Base-by-base conservation (phyloP, 1,140 invertebrate species). In the Caenorhabditis inopinata region DNA sequence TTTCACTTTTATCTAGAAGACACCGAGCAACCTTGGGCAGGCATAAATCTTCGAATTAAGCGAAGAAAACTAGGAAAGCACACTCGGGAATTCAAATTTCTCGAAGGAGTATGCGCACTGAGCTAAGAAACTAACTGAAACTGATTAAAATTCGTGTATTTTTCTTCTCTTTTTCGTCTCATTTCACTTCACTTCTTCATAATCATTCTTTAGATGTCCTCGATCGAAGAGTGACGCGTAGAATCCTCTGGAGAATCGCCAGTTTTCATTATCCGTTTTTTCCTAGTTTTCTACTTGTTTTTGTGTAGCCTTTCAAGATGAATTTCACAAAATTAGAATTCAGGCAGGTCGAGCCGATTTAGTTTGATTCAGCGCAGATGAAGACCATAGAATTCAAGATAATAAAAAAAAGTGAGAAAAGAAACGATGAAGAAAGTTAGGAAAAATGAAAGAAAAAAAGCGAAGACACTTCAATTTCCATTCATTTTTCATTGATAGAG, bases 401-500 rank as follows among this genome's bases (percentile, higher is more conserved):
- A 42, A 7, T 7, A 42, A 42, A 42, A 42, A 42, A n/a, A 25
- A 51, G 53, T n/a, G n/a, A 1, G 6, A n/a, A 14, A 38, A 68
- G 32, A 68, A 38, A 42, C 21, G 21, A n/a, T 38, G 2, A 18
- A 53, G 23, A 21, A 21, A 68, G 27, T 21, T 12, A 12, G 25
- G 12, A n/a, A 32, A 62, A n/a, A 62, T 32, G 9, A 7, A 21
- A 7, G 25, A 42, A 68, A 68, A 68, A 38, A 0, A 14, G 32
- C 18, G n/a, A 29, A 68, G 32, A 35, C 32, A 18, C 58, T 68
- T 68, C 58, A 68, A 68, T 68, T 68, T 21, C 58, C 23, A 68
- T 68, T 68, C 58, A 68, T 68, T 68, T 68, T 68, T 68, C 58
- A 68, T 68, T 68, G 58, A 68, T 68, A 68, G 58, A 68, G 29